Evolutionary conservation across 2,113 vertebrate genomes (phyloP).

Genomic region (Muntiacus reevesi): DNA sequence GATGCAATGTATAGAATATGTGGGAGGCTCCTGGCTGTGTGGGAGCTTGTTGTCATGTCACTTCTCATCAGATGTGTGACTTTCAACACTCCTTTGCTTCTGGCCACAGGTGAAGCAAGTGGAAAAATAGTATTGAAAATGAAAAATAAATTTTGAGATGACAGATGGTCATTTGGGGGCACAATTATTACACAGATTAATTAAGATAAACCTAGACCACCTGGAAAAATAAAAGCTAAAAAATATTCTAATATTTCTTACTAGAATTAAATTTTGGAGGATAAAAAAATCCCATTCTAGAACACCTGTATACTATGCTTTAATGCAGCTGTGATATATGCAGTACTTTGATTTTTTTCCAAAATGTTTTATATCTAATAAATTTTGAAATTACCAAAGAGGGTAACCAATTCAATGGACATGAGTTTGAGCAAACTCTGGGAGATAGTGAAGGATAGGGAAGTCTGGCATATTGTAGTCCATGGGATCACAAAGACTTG

Average conservation of each 20-base stretch:
- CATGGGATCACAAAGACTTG: not conserved
- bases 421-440: not conserved
- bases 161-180: not conserved
- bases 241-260: not conserved
- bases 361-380: not conserved
- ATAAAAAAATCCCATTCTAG: not conserved
- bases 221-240: not conserved
- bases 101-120: not conserved
- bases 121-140: not conserved
- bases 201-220: not conserved
- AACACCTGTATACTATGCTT: not conserved
- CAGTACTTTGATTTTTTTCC: not conserved
- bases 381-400: not conserved
- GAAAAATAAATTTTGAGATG: not conserved
- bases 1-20: accelerated
- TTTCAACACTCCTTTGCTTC: not conserved
- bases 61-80: not conserved
- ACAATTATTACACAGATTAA: not conserved
- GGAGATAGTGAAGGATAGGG: not conserved
- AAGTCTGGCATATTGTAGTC: not conserved
- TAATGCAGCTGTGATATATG: too few species aligned
- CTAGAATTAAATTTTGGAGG: not conserved
- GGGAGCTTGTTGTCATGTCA: not conserved
- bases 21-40: not conserved
- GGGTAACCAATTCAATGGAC: not conserved